A percentile compares a stretch with the other conserved stretches of the same genome.
These are phyloP conservation scores for Gallinago stenura DNA, from an alignment of 2,797 vertebrate genomes.

Conservation along the genomic window DNA sequence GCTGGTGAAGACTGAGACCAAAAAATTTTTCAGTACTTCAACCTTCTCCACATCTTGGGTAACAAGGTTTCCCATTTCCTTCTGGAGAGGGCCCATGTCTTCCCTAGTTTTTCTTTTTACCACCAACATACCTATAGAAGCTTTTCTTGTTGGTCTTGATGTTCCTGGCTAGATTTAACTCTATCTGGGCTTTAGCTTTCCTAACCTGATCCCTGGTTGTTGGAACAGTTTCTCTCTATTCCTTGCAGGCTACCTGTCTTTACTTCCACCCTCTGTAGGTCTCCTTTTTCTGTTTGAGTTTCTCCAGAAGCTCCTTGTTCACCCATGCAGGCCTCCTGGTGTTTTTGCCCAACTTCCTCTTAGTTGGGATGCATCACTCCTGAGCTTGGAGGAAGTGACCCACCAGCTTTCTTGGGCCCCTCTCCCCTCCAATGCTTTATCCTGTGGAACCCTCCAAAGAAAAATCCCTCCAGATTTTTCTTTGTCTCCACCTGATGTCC, in stretches of 20 bases:
- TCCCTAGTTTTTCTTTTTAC: background rate
- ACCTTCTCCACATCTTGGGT: too few relatives aligned
- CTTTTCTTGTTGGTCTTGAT: background rate
- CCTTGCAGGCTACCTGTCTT: background rate
- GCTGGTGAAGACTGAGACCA: too few relatives aligned
- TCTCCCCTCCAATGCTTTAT: background rate
- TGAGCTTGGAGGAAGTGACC: background rate
- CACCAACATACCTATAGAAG: background rate
- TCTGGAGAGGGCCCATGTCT: background rate
- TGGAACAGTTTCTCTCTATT: background rate
- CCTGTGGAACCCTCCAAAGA: background rate
- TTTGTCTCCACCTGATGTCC: background rate
- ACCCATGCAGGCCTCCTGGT: background rate
- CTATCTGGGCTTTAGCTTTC: background rate
- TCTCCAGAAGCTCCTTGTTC: background rate
- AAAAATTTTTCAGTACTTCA: too few relatives aligned
- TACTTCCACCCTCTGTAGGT: background rate
- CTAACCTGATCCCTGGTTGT: background rate
- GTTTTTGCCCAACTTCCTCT: background rate
- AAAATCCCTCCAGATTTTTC: background rate
- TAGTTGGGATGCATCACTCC: too few relatives aligned
- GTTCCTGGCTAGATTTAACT: background rate
- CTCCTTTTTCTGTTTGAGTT: background rate
- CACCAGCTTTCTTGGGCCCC: background rate
- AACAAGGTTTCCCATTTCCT: too few relatives aligned